These are phyloP conservation scores for Pseudotriccus pelzelni DNA, from an alignment of 2,797 vertebrate species.

Conservation along the genomic window DNA sequence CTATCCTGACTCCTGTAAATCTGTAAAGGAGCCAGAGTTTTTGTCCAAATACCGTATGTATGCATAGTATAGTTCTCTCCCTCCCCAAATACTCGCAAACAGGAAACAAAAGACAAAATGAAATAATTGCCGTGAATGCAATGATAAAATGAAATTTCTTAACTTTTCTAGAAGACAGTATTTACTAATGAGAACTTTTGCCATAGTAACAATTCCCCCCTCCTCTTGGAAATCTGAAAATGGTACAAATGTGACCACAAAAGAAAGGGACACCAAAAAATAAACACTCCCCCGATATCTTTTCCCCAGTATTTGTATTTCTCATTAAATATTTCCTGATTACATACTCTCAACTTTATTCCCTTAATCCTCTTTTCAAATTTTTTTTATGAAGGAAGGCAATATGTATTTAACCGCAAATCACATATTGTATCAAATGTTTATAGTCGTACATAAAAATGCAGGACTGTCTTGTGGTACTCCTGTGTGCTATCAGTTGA, in stretches of 20 bases:
- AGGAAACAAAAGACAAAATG: neutral
- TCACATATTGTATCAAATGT: neutral
- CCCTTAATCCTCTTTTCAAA: neutral
- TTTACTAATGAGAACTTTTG: neutral
- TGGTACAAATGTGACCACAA: neutral
- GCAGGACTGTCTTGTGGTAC: neutral
- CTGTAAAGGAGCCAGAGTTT: neutral
- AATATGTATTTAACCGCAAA: neutral
- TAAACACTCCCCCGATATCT: neutral
- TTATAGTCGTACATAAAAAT: neutral
- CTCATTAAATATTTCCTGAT: neutral
- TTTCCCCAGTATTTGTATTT: neutral
- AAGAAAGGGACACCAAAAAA: neutral
- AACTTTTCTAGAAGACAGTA: neutral
- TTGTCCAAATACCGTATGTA: neutral
- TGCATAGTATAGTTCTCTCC: neutral
- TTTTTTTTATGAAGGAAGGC: neutral
- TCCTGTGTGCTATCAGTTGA: neutral
- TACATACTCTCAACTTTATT: neutral
- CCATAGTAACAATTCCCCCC: accelerated
- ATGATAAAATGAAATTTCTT: neutral
- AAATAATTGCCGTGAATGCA: neutral
- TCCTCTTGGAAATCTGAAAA: neutral
- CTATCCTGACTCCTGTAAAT: neutral
- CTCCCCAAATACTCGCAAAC: neutral